These are phyloP conservation scores for Pharmacophagus antenor DNA, from an alignment of 2,888 invertebrate genomes.

Conservation along the genomic window DNA sequence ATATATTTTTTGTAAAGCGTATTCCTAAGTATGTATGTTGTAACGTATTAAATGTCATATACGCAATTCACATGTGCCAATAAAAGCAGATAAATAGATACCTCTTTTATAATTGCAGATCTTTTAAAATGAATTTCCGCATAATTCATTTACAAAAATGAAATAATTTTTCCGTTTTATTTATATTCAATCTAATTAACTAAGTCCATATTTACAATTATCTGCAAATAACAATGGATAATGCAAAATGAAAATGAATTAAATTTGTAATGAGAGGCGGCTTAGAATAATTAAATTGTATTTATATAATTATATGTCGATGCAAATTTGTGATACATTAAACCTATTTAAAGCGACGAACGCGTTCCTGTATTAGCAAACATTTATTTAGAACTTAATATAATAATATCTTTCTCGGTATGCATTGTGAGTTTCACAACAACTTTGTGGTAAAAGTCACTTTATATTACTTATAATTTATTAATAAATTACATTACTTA, in stretches of 20 bases:
- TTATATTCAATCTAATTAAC: too few species aligned
- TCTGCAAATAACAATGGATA: too few species aligned
- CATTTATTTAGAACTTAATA: slow-evolving; percentile 1
- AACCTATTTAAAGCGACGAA: background rate
- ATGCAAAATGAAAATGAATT: too few species aligned
- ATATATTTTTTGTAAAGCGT: slow-evolving; percentile 28
- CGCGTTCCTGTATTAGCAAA: background rate
- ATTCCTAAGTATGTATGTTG: slow-evolving; percentile 26
- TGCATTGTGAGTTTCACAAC: slow-evolving; percentile 41
- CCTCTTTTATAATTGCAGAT: background rate
- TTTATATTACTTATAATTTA: too few species aligned
- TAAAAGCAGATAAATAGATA: slow-evolving; percentile 7
- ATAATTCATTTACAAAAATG: too few species aligned
- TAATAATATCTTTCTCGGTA: background rate
- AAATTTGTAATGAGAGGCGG: background rate
- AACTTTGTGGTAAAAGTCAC: too few species aligned
- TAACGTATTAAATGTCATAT: slow-evolving; percentile 24
- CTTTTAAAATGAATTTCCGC: too few species aligned
- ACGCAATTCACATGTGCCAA: slow-evolving; percentile 26
- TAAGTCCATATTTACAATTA: too few species aligned
- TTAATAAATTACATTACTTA: too few species aligned
- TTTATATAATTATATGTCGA: background rate
- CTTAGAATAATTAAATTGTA: background rate
- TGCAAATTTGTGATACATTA: background rate
- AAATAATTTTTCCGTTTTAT: too few species aligned